phyloP scores from a whole-genome alignment of 2,797 vertebrate genomes.

The Menidia menidia region DNA sequence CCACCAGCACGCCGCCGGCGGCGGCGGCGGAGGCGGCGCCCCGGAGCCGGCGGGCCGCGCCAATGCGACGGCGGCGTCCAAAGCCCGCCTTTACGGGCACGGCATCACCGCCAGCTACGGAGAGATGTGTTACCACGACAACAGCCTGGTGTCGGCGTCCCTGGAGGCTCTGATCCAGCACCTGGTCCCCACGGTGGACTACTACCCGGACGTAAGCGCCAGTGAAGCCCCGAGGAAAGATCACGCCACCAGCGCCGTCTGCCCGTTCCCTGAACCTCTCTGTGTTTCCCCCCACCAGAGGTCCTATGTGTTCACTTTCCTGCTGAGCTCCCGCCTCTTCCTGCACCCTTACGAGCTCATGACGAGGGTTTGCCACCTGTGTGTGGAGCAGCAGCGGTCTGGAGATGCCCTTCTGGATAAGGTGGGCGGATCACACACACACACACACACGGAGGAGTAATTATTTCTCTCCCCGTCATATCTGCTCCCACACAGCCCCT shows the following conservation, averaged over 20 bases:
- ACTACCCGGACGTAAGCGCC: slow-evolving; percentile 92
- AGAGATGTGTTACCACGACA: slow-evolving; percentile 93
- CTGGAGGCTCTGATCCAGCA: slow-evolving; percentile 96
- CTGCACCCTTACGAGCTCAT: slow-evolving; percentile 94
- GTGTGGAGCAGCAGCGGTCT: slow-evolving; percentile 92
- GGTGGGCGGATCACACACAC: slow-evolving; percentile 73
- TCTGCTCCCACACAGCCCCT: slow-evolving; percentile 40
- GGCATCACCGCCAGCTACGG: slow-evolving; percentile 84
- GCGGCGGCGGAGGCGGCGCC: slow-evolving; percentile 64
- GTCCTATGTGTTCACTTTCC: slow-evolving; percentile 95
- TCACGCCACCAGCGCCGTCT: neutral
- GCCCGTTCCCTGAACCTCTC: slow-evolving; percentile 20
- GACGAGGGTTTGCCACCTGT: slow-evolving; percentile 91
- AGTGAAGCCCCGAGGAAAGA: neutral
- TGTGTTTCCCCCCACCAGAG: slow-evolving; percentile 77
- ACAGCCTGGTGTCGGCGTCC: slow-evolving; percentile 94
- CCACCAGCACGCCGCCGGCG: slow-evolving; percentile 61
- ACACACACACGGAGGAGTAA: slow-evolving; percentile 25
- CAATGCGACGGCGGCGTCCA: slow-evolving; percentile 5
- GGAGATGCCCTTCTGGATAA: slow-evolving; percentile 93
- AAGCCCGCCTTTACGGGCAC: slow-evolving; percentile 56
- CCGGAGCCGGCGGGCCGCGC: slow-evolving; percentile 60
- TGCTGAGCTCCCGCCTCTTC: slow-evolving; percentile 94
- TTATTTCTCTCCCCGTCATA: slow-evolving; percentile 28
- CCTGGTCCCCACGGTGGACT: slow-evolving; percentile 94